Conservation (phyloP, 30 jellyfish, hydroid and myxozoan genomes). For the Cassiopea andromeda region DNA sequence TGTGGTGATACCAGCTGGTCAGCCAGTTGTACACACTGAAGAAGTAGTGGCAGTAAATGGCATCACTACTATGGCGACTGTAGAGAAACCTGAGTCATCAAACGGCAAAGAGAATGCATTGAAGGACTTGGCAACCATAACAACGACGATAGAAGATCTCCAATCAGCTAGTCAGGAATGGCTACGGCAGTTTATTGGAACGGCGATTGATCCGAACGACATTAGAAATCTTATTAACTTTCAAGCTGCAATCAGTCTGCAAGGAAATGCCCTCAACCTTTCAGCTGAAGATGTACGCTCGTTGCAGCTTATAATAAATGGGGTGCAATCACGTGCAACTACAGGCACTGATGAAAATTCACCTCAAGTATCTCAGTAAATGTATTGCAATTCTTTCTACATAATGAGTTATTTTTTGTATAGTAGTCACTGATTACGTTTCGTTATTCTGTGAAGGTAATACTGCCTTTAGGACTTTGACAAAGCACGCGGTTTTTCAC, state of each 20-base stretch:
- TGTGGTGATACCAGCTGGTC: slow-evolving; percentile 16
- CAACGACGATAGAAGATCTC: slow-evolving; percentile 46
- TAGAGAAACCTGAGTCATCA: background rate
- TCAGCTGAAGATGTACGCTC: slow-evolving; percentile 60
- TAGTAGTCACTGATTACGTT: background rate
- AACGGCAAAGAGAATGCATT: slow-evolving; percentile 34
- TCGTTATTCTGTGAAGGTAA: too few relatives aligned
- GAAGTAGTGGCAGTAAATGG: background rate
- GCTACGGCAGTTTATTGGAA: slow-evolving; percentile 53
- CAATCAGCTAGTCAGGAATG: slow-evolving; percentile 50
- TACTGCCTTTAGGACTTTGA: background rate
- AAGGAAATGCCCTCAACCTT: slow-evolving; percentile 30
- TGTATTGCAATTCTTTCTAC: background rate
- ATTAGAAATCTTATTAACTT: slow-evolving; percentile 32
- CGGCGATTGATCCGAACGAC: slow-evolving; percentile 39
- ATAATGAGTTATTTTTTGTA: too few relatives aligned
- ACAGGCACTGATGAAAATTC: background rate
- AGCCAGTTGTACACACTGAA: background rate
- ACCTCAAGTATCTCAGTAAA: background rate
- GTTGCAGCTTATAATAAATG: slow-evolving; percentile 53
- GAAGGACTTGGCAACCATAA: slow-evolving; percentile 61
- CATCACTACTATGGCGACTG: background rate
- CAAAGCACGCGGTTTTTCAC: background rate
- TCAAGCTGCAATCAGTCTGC: slow-evolving; percentile 34
- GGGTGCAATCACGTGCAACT: slow-evolving; percentile 41